Evolutionary conservation across 2,797 vertebrate genomes (phyloP), one percentile per base, ranked within the genome.

Genomic region (Gouania willdenowi): DNA sequence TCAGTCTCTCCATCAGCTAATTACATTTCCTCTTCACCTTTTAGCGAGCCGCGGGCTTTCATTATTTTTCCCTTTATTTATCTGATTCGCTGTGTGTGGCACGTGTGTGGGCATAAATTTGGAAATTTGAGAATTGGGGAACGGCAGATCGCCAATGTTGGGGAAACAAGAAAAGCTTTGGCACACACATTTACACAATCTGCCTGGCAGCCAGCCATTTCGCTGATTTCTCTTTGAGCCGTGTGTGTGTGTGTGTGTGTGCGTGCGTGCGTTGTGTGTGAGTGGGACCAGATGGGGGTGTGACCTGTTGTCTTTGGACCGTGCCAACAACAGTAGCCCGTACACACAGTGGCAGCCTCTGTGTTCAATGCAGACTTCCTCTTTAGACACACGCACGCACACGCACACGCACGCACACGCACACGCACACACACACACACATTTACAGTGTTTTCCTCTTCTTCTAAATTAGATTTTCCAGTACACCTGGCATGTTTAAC

Each of bases 201-300:
- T 37, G 38, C 20, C 63, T 81, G 79, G 79, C 79, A 37, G 28
- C 2, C 32, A 46, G 71, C 82, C 74, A 82, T 42, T 38, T 42
- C 4, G 1, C 41, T 9, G 27, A n/a, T 45, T 72, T 70, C 61
- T 40, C 50, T 66, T 53, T 38, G 49, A 35, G 69, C 47, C 41
- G 43, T n/a, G 25, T 20, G 33, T 57, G 25, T 41, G 19, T 14
- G 35, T 36, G 39, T 23, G 23, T 40, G 32, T 52, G 41, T 60
- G 25, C 34, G 39, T 41, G 41, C 27, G 41, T 17, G 49, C 10
- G 22, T n/a, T 12, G 26, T 27, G 39, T 28, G 9, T 41, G 40
- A 42, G 30, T 23, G 10, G 47, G 47, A 77, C 61, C 82, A 83
- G 81, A 84, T 84, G 80, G 81, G 66, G 62, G 67, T 76, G 64